Evolutionary conservation across 2,113 vertebrate species (phyloP), one percentile per base, ranked within the genome.

Genomic region (Scalopus aquaticus): DNA sequence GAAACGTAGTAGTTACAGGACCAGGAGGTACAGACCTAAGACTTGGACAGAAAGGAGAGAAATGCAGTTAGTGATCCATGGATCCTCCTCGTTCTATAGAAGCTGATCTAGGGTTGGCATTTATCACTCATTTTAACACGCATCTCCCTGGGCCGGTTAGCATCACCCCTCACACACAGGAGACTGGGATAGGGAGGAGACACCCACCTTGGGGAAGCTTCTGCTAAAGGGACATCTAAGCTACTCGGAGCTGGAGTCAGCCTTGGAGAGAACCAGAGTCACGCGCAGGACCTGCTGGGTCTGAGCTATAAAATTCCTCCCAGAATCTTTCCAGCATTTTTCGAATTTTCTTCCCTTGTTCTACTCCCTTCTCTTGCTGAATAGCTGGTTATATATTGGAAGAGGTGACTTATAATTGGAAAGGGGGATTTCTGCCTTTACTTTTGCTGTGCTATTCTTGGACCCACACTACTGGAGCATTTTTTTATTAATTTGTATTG

Each of bases 41-140:
- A 30, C 44, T 51, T 46, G 39, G 37, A 30, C 15, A 12, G 44
- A 30, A 54, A 49, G 11, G 7, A 11, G n/a, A 19, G 24, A 9
- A 7, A 8, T 0, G 5, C 24, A 46, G 67, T 2, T 3, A 51
- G 2, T n/a, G 62, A 46, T 0, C 4, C 11, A 10, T 2, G 72
- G 51, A 3, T 2, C 22, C 7, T 3, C 51, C 49, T 1, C 22
- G 0, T 30, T 51, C 64, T 15, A 4, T 12, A 13, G 20, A n/a
- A 90, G 49, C 2, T 2, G 32, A 3, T 3, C 1, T 16, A 46
- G 35, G 24, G 49, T 30, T 44, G 3, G 20, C 1, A 1, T 37
- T 17, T 28, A 9, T 54, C 10, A 9, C 12, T 28, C 65, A n/a
- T 37, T 37, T 77, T 49, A 67, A 62, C 37, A 49, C 39, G 22